Conservation (phyloP, 2,888 invertebrate species). For the Caenorhabditis imperialis region DNA sequence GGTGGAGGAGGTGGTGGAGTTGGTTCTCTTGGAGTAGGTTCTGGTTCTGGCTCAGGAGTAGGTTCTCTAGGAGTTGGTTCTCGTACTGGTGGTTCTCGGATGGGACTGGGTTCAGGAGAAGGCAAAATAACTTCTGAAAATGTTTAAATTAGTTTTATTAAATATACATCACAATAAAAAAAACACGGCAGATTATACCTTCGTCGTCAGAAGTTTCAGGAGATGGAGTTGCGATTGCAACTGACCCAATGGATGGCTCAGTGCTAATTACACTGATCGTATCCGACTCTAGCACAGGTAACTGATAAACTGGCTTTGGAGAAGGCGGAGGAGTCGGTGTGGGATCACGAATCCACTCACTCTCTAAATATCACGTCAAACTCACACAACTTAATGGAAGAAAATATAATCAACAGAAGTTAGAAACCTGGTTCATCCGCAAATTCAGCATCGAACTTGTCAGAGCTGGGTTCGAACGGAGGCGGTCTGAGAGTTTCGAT, state of each 20-base stretch:
- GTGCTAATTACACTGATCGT: constrained; percentile 45
- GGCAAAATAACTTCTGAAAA: constrained; percentile 37
- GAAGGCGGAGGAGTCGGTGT: constrained; percentile 68
- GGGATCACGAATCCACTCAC: constrained; percentile 70
- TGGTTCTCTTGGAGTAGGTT: constrained; percentile 9
- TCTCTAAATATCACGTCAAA: constrained; percentile 50
- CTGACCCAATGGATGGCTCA: constrained; percentile 27
- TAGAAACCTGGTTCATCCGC: constrained; percentile 49
- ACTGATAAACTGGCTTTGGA: constrained; percentile 47
- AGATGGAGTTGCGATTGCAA: constrained; percentile 35
- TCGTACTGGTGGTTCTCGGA: background rate
- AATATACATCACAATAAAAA: no score
- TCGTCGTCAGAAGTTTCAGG: constrained; percentile 41
- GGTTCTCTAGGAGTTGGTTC: no score
- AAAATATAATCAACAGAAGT: background rate
- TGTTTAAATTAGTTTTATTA: constrained; percentile 1
- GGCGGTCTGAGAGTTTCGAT: constrained; percentile 74
- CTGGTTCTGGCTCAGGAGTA: no score
- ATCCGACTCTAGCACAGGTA: constrained; percentile 34
- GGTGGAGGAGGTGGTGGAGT: constrained; percentile 56
- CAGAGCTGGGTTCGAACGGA: constrained; percentile 68
- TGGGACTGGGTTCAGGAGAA: constrained; percentile 35
- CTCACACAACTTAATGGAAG: constrained; percentile 4
- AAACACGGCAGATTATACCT: constrained; percentile 9
- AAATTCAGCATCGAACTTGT: constrained; percentile 48